Percentiles rank a stretch among this genome's conserved stretches.
Conservation (phyloP, 2,113 vertebrate species). For the Pomatorhinus ruficollis region DNA sequence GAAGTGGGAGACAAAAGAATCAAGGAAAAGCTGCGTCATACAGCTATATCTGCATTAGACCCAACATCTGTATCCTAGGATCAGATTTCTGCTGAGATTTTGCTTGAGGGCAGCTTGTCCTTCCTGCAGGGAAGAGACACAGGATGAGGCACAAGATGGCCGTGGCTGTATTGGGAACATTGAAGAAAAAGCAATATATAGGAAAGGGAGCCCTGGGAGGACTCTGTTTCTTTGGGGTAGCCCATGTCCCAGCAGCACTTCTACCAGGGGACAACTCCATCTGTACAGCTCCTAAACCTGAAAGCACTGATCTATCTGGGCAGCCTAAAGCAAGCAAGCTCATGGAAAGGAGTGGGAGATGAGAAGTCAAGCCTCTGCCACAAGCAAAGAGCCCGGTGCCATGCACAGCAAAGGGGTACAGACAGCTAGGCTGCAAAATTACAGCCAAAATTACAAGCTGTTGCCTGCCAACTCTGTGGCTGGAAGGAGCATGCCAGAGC, state of each 20-base stretch:
- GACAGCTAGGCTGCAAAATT: not conserved
- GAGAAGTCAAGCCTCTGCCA: not conserved
- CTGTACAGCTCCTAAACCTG: not conserved
- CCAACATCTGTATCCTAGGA: not conserved
- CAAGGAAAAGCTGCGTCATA: not conserved
- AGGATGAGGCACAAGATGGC: not conserved
- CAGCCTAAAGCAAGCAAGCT: not conserved
- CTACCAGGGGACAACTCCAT: not conserved
- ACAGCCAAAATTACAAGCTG: not conserved
- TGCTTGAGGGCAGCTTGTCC: not conserved
- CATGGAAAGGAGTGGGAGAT: rapidly evolving
- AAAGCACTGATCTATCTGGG: not conserved
- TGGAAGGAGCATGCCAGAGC: not conserved
- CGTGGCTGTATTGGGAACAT: rapidly evolving
- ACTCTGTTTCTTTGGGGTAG: not conserved
- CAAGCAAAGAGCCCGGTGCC: rapidly evolving
- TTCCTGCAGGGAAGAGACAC: not conserved
- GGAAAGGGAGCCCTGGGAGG: rapidly evolving
- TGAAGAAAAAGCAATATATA: rapidly evolving
- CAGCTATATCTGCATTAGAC: not conserved
- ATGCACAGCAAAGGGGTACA: rapidly evolving
- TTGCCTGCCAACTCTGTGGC: not conserved
- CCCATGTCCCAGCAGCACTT: not conserved
- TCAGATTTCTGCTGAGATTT: not conserved
- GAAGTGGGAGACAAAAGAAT: not conserved